Evolutionary conservation across 2,797 vertebrate species (phyloP).

Genomic region (Clarias fuscus): DNA sequence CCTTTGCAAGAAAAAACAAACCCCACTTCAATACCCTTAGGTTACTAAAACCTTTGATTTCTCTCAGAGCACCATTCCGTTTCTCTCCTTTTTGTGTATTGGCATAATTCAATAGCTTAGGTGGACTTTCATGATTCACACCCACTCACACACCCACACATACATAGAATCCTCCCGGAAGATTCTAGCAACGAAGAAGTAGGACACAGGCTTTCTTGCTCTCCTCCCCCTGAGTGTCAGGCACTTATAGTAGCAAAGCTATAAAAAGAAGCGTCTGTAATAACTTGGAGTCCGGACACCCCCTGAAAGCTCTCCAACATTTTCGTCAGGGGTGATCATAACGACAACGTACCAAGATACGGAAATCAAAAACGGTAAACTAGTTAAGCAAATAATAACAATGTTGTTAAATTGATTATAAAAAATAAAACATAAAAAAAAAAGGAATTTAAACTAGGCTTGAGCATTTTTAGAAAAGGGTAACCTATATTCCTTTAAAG

Average conservation of each 20-base stretch:
- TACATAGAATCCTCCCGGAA: slow-evolving; percentile 58
- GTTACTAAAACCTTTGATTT: not conserved
- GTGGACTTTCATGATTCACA: not conserved
- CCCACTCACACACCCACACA: slow-evolving; percentile 35
- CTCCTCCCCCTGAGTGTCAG: slow-evolving; percentile 65
- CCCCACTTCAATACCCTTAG: not conserved
- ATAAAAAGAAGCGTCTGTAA: slow-evolving; percentile 75
- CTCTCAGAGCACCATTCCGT: not conserved
- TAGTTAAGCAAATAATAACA: not conserved
- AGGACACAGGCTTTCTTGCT: slow-evolving; percentile 69
- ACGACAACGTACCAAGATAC: not conserved
- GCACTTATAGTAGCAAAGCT: slow-evolving; percentile 69
- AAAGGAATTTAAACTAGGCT: not conserved
- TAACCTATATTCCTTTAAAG: not conserved
- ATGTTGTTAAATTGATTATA: not conserved
- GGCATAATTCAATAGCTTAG: not conserved
- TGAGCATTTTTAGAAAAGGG: not conserved
- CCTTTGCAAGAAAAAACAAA: not conserved
- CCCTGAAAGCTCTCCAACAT: slow-evolving; percentile 57
- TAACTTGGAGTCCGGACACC: slow-evolving; percentile 64
- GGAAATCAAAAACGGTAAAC: not conserved
- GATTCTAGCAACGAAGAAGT: slow-evolving; percentile 65
- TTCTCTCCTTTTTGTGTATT: not conserved
- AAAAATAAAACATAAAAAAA: not conserved
- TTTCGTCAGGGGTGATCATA: slow-evolving; percentile 4